Evolutionary conservation across 2,113 vertebrate species (phyloP).

Genomic region (Salvelinus fontinalis): DNA sequence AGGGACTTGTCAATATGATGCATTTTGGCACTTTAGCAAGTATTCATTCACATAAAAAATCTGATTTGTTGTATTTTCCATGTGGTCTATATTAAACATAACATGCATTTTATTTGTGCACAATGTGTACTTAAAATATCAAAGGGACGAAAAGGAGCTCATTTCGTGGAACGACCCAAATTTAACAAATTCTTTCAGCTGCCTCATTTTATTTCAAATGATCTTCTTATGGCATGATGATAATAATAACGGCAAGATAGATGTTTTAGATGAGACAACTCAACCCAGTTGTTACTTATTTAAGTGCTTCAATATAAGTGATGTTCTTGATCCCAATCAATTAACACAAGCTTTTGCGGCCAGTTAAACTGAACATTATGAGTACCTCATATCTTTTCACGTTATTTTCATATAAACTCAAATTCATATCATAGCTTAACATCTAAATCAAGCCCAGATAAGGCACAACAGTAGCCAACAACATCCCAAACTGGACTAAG

Average conservation of each 20-base stretch:
- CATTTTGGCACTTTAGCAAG: no score
- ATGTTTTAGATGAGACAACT: slow-evolving; percentile 23
- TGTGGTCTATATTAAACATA: no score
- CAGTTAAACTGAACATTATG: slow-evolving; percentile 44
- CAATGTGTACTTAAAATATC: not conserved
- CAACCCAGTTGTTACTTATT: slow-evolving; percentile 47
- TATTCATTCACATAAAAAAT: no score
- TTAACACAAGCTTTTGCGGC: slow-evolving; percentile 7
- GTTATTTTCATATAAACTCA: slow-evolving; percentile 39
- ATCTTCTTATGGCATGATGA: not conserved
- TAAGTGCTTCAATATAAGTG: slow-evolving; percentile 72
- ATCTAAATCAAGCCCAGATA: slow-evolving; percentile 43
- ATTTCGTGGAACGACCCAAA: no score
- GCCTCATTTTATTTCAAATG: not conserved
- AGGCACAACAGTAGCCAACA: slow-evolving; percentile 19
- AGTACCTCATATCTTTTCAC: slow-evolving; percentile 60
- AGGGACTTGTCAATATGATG: no score
- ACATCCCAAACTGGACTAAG: not conserved
- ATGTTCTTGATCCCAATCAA: slow-evolving; percentile 28
- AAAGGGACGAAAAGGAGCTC: no score
- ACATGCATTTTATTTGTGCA: not conserved
- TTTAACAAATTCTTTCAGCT: not conserved
- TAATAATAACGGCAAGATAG: not conserved
- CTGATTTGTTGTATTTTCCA: no score
- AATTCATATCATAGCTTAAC: slow-evolving; percentile 59